Evolutionary conservation across 2,113 vertebrate genomes (phyloP).

Genomic region (Lamprologus tigripictilis): DNA sequence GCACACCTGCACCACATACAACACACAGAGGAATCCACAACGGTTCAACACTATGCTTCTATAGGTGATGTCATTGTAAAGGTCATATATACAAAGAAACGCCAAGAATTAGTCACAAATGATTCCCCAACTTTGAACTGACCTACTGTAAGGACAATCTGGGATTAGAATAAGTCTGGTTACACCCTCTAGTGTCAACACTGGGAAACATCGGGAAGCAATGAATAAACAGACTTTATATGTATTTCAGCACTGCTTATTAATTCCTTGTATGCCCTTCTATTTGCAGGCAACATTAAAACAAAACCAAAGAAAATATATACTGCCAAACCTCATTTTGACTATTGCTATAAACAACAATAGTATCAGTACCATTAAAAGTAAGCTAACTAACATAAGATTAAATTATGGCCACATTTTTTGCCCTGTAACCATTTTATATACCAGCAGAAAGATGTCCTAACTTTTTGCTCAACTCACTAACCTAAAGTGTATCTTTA

Average conservation of each 20-base stretch:
- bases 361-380: not conserved
- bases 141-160: not conserved
- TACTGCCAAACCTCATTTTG: not conserved
- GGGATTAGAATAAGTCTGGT: not conserved
- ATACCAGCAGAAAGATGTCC: not conserved
- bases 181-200: conserved; percentile 53
- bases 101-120: not conserved
- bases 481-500: not conserved
- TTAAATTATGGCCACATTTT: not conserved
- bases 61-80: not conserved
- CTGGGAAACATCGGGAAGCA: not conserved
- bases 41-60: not conserved
- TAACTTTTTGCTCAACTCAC: not conserved
- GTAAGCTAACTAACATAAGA: not conserved
- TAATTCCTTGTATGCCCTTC: not conserved
- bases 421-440: not conserved
- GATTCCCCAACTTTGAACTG: not conserved
- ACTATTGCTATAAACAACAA: not conserved
- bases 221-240: not conserved
- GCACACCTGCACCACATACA: not conserved
- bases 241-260: not conserved
- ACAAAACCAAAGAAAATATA: not conserved
- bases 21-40: not conserved
- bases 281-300: not conserved
- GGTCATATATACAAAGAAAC: not conserved